Evolutionary conservation across 2,797 vertebrate genomes (phyloP).

Genomic region (Borostomias antarcticus): DNA sequence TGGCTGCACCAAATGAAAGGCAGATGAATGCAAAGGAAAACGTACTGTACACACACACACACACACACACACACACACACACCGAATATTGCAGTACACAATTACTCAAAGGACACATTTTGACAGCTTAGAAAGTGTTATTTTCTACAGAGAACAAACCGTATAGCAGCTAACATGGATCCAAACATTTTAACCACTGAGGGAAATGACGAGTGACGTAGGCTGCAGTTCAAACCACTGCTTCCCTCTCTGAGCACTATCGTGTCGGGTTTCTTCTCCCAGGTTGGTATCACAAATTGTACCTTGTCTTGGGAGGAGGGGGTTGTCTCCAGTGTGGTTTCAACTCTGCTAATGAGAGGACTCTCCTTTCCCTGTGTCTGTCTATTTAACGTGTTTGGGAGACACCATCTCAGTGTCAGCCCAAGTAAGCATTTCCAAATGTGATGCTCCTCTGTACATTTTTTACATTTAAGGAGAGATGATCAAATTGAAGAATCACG

Average conservation of each 20-base stretch:
- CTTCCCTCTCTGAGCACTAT: conserved; percentile 35
- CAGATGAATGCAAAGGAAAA: neutral
- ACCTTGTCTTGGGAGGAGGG: conserved; percentile 39
- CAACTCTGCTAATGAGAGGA: conserved; percentile 34
- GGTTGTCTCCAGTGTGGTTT: conserved; percentile 43
- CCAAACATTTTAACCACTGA: neutral
- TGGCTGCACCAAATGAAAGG: neutral
- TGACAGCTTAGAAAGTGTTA: neutral
- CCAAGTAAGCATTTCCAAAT: neutral
- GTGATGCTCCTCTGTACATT: neutral
- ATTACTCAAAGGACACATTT: no score
- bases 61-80: neutral
- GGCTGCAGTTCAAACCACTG: neutral
- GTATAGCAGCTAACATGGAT: neutral
- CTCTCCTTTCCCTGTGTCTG: conserved; percentile 20
- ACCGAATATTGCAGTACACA: neutral
- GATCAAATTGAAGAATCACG: neutral
- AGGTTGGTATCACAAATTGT: conserved; percentile 49
- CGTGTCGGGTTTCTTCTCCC: conserved; percentile 32
- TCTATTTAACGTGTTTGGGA: conserved; percentile 38
- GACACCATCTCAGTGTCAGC: conserved; percentile 18
- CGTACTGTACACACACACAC: neutral
- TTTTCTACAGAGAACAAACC: neutral
- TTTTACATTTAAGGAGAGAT: neutral
- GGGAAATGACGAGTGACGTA: neutral